phyloP scores from a whole-genome alignment of 2,113 vertebrate species.

The Neogobius melanostomus region DNA sequence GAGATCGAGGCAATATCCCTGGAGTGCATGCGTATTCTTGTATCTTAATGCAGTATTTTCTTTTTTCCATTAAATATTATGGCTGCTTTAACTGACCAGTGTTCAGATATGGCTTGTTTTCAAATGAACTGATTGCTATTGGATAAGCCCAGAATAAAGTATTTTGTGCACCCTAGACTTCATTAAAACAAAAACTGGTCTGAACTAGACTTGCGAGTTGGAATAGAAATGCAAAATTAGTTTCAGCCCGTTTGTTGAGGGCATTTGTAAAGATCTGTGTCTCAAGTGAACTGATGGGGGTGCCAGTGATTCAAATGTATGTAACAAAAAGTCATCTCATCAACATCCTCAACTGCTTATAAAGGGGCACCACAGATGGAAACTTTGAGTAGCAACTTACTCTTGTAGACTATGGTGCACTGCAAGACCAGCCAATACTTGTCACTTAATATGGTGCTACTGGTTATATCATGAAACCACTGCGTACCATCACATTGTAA shows the following conservation, averaged over 20 bases:
- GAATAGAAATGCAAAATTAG: no score
- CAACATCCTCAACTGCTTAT: not conserved
- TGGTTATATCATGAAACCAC: conserved; percentile 1
- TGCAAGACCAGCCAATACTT: not conserved
- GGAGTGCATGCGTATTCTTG: conserved; percentile 15
- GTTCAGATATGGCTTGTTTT: conserved; percentile 10
- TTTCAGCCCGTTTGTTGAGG: no score
- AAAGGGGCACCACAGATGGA: not conserved
- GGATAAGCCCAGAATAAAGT: no score
- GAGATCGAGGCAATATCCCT: conserved; percentile 4
- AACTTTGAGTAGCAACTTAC: not conserved
- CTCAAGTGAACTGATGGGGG: not conserved
- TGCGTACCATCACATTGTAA: not conserved
- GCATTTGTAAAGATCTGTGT: no score
- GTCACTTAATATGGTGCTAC: not conserved
- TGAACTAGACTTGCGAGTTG: no score
- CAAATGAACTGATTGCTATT: not conserved
- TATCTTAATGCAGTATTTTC: conserved; percentile 12
- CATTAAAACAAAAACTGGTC: no score
- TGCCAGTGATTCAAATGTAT: not conserved
- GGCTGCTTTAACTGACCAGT: not conserved
- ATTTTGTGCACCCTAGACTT: no score
- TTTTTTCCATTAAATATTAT: not conserved
- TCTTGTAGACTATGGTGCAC: not conserved
- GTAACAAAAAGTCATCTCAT: not conserved